Evolutionary conservation across 1,140 invertebrate species (phyloP).

Genomic region (Hylyphantes graminicola): DNA sequence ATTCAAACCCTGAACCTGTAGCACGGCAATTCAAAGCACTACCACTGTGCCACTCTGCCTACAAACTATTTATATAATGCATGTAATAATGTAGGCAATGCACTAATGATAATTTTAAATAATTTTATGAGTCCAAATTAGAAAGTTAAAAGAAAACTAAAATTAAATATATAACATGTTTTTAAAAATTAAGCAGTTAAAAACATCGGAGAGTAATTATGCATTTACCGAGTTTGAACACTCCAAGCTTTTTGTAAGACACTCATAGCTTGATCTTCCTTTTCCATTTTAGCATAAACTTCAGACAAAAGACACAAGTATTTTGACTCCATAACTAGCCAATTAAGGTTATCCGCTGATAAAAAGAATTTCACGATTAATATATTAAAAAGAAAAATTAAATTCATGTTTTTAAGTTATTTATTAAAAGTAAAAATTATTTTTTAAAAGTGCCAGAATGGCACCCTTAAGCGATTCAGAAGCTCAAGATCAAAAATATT

Average conservation of each 20-base stretch:
- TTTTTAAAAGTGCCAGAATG: no score
- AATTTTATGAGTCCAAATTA: background rate
- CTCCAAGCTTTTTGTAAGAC: slow-evolving; percentile 76
- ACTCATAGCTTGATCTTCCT: slow-evolving; percentile 73
- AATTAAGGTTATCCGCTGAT: slow-evolving; percentile 68
- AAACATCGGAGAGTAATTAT: background rate
- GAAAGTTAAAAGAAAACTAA: background rate
- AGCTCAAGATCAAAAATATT: no score
- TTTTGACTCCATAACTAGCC: slow-evolving; percentile 73
- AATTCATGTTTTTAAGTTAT: background rate
- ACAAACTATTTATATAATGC: no score
- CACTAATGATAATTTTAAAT: background rate
- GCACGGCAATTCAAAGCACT: no score
- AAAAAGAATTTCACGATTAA: slow-evolving; percentile 5
- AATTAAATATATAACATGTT: slow-evolving; percentile 2
- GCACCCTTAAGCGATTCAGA: no score
- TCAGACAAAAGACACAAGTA: slow-evolving; percentile 76
- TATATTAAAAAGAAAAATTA: background rate
- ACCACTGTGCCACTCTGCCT: no score
- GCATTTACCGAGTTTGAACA: slow-evolving; percentile 70
- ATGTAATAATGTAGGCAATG: no score
- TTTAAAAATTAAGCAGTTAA: slow-evolving; percentile 37
- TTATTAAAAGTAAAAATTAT: no score
- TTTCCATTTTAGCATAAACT: slow-evolving; percentile 68
- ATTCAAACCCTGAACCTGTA: no score